phyloP scores from a whole-genome alignment of 2,888 invertebrate species.

The Diloba caeruleocephala region DNA sequence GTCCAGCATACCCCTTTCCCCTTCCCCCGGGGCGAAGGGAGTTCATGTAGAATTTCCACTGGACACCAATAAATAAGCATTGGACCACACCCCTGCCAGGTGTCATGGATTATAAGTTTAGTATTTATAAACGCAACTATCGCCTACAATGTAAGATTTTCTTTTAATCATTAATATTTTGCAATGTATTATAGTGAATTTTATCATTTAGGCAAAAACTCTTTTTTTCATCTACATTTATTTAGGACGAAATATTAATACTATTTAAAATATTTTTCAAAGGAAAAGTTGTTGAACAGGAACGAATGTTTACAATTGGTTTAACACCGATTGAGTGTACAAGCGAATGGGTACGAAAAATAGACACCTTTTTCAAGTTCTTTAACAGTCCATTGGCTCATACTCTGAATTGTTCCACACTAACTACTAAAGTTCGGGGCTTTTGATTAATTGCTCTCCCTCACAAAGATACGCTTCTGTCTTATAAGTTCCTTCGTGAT shows the following conservation, averaged over 20 bases:
- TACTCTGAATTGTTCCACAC: constrained; percentile 17
- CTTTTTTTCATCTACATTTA: constrained; percentile 1
- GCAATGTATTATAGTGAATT: too few species aligned
- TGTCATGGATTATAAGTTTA: too few species aligned
- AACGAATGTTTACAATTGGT: constrained; percentile 44
- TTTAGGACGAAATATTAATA: constrained; percentile 4
- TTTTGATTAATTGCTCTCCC: constrained; percentile 48
- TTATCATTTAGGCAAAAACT: not conserved
- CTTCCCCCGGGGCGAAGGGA: too few species aligned
- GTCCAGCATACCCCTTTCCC: too few species aligned
- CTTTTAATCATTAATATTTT: too few species aligned
- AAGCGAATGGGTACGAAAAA: constrained; percentile 28
- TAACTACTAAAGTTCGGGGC: constrained; percentile 41
- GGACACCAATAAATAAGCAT: too few species aligned
- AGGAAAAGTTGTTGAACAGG: constrained; percentile 29
- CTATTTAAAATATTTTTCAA: constrained; percentile 16
- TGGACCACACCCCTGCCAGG: too few species aligned
- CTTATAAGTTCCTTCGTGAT: constrained; percentile 46
- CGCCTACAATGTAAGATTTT: too few species aligned
- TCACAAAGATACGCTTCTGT: constrained; percentile 50
- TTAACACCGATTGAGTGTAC: constrained; percentile 43
- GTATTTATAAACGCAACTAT: too few species aligned
- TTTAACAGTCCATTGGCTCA: constrained; percentile 26
- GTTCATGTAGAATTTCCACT: too few species aligned
- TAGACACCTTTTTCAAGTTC: constrained; percentile 20